phyloP scores from a whole-genome alignment of 2,888 invertebrate genomes.

The Perizoma affinitatum region DNA sequence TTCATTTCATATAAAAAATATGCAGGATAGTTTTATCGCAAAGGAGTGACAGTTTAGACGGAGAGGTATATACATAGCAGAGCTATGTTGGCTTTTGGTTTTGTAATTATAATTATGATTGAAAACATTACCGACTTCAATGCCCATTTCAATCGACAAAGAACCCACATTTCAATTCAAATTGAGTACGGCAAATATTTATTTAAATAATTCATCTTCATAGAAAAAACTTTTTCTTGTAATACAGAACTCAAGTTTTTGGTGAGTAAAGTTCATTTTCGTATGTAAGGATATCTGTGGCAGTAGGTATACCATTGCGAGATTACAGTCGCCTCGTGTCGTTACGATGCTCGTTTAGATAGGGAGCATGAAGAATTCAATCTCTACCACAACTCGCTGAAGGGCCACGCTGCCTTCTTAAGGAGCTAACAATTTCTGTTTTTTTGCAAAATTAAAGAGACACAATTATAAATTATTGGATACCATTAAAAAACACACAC shows the following conservation, averaged over 20 bases:
- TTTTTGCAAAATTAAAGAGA: too few relatives aligned
- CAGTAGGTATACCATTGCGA: conserved; percentile 63
- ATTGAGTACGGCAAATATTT: conserved; percentile 36
- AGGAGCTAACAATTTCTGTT: conserved; percentile 7
- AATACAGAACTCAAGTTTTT: conserved; percentile 39
- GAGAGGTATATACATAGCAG: too few relatives aligned
- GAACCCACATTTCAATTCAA: conserved; percentile 33
- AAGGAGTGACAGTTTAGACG: too few relatives aligned
- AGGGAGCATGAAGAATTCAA: conserved; percentile 77
- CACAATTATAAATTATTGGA: too few relatives aligned
- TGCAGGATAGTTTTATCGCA: too few relatives aligned
- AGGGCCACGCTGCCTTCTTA: conserved; percentile 38
- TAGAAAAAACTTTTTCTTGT: conserved; percentile 20
- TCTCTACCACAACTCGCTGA: conserved; percentile 65
- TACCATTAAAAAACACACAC: too few relatives aligned
- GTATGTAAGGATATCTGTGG: conserved; percentile 41
- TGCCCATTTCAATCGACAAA: conserved; percentile 17
- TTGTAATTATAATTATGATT: not conserved
- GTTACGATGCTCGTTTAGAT: conserved; percentile 83
- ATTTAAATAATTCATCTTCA: conserved; percentile 58
- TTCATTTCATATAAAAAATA: too few relatives aligned
- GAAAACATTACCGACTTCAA: conserved; percentile 10
- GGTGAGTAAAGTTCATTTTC: conserved; percentile 51
- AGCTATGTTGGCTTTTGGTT: too few relatives aligned
- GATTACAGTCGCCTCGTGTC: conserved; percentile 72